Conservation (phyloP, 2,113 vertebrate genomes). For the Hippolais icterina region DNA sequence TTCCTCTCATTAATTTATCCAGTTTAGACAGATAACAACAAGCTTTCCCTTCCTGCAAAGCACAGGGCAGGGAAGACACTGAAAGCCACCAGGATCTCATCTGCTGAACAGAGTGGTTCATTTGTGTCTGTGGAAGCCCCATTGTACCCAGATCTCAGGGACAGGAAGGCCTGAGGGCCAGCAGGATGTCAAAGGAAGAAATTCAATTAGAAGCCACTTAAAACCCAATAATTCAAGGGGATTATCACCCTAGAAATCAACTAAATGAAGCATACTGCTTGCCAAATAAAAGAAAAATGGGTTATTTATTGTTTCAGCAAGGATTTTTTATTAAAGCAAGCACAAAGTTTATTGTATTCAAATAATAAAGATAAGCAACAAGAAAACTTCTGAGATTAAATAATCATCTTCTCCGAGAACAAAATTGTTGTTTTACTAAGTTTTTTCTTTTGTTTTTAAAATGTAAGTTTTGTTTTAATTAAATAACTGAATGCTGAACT, state of each 20-base stretch:
- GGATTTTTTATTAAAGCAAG: not conserved
- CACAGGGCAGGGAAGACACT: not conserved
- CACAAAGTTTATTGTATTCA: not conserved
- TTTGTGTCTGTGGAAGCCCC: not conserved
- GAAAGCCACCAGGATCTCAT: not conserved
- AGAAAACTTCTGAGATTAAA: not conserved
- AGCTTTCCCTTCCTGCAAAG: not conserved
- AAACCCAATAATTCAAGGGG: not conserved
- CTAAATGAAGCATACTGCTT: not conserved
- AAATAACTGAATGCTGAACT: not conserved
- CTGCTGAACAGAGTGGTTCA: not conserved
- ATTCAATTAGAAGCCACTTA: not conserved
- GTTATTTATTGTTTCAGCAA: conserved; percentile 25
- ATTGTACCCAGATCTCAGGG: not conserved
- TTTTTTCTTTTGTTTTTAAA: not conserved
- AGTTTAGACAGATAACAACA: not conserved
- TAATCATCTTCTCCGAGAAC: not conserved
- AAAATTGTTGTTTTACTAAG: not conserved
- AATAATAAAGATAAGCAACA: conserved; percentile 22
- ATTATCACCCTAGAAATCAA: conserved; percentile 36
- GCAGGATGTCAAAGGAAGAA: not conserved
- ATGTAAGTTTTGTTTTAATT: not conserved
- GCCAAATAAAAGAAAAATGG: not conserved
- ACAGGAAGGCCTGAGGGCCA: not conserved
- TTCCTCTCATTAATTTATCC: not conserved